These are phyloP conservation scores for Arrhamphus sclerolepis DNA, from an alignment of 2,797 vertebrate species.

Conservation along the genomic window DNA sequence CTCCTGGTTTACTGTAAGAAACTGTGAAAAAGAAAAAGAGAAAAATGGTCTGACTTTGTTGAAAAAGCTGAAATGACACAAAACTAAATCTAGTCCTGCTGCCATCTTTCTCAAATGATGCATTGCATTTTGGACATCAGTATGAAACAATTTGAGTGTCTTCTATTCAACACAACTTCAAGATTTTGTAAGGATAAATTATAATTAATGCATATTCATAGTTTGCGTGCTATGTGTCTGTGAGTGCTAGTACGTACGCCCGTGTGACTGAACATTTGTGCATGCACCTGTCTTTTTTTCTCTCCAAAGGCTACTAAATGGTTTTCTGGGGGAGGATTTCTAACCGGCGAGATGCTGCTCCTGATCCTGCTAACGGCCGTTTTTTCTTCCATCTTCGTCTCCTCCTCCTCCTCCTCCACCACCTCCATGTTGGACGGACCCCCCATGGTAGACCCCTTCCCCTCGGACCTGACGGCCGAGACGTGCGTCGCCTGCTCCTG, in stretches of 20 bases:
- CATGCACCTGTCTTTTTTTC: slow-evolving; percentile 42
- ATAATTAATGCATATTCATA: no score
- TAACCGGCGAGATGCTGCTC: slow-evolving; percentile 97
- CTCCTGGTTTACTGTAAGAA: slow-evolving; percentile 38
- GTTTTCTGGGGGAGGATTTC: slow-evolving; percentile 87
- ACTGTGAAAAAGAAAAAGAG: slow-evolving; percentile 10
- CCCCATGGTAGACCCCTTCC: slow-evolving; percentile 65
- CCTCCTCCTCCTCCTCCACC: slow-evolving; percentile 72
- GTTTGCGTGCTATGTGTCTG: no score
- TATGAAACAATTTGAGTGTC: slow-evolving; percentile 4
- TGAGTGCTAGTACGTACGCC: no score
- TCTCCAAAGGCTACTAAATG: slow-evolving; percentile 84
- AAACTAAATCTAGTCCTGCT: background rate
- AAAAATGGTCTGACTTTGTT: slow-evolving; percentile 54
- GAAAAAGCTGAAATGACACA: slow-evolving; percentile 28
- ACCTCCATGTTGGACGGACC: slow-evolving; percentile 68
- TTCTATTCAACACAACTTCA: background rate
- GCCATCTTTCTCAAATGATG: slow-evolving; percentile 27
- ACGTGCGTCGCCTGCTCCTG: slow-evolving; percentile 98
- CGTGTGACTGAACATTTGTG: background rate
- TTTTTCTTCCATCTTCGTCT: slow-evolving; percentile 70
- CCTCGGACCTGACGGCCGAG: slow-evolving; percentile 87
- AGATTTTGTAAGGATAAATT: background rate
- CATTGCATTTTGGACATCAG: slow-evolving; percentile 18
- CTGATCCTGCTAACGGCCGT: slow-evolving; percentile 95